Evolutionary conservation across 2,113 vertebrate species (phyloP).

Genomic region (Tilapia sparmanii): DNA sequence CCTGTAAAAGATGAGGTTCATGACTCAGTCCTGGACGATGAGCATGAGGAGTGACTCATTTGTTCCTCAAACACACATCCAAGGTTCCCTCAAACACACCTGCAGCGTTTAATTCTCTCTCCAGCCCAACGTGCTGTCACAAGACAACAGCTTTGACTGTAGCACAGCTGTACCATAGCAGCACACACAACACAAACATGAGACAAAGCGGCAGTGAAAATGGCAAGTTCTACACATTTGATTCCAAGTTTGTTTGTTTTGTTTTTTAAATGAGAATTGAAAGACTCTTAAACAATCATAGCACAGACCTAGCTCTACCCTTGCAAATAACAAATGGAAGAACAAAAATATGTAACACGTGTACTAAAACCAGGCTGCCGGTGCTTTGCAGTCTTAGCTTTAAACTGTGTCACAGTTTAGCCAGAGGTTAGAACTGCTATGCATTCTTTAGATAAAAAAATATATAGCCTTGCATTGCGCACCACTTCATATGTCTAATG

Average conservation of each 20-base stretch:
- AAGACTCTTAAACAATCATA: not conserved
- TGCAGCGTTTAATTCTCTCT: constrained; percentile 59
- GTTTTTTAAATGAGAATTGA: not conserved
- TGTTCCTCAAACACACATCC: constrained; percentile 61
- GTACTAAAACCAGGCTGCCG: not conserved
- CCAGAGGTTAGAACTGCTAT: not conserved
- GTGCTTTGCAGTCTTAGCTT: not conserved
- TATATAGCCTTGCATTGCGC: not conserved
- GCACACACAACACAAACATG: constrained; percentile 9
- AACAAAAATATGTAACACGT: not conserved
- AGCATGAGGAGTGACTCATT: constrained; percentile 69
- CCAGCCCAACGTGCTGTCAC: constrained; percentile 43
- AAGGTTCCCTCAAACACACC: constrained; percentile 67
- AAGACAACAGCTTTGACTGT: constrained; percentile 21
- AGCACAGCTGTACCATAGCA: constrained; percentile 47
- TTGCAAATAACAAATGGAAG: not conserved
- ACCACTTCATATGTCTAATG: constrained; percentile 43
- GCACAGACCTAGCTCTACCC: not conserved
- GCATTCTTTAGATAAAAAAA: not conserved
- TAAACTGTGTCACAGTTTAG: not conserved
- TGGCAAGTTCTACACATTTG: not conserved
- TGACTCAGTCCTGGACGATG: constrained; percentile 67
- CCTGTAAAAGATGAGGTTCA: constrained; percentile 31
- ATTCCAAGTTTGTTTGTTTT: not conserved
- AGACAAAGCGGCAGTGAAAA: not conserved